Percentiles rank a stretch among this genome's conserved stretches.
These are phyloP conservation scores for Colistium nudipinnis DNA, from an alignment of 2,113 vertebrate genomes.

Conservation along the genomic window DNA sequence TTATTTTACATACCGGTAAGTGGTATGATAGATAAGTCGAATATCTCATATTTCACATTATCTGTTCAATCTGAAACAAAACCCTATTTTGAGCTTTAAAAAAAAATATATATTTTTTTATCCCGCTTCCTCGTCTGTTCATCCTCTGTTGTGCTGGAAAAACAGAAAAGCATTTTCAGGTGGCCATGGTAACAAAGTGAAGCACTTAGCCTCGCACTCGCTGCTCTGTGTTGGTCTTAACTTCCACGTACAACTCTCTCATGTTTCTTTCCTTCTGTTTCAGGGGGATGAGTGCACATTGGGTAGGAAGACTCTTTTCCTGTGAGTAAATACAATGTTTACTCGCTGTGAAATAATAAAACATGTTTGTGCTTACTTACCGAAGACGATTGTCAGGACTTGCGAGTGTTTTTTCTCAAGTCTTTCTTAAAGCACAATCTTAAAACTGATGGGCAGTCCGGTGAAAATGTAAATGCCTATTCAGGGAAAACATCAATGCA, in stretches of 20 bases:
- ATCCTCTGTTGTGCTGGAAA: slow-evolving; percentile 73
- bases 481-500: slow-evolving; percentile 57
- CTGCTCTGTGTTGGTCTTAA: slow-evolving; percentile 79
- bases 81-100: slow-evolving; percentile 11
- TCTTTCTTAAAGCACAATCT: slow-evolving; percentile 55
- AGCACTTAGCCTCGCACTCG: slow-evolving; percentile 84
- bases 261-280: slow-evolving; percentile 34
- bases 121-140: slow-evolving; percentile 19
- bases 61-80: neutral
- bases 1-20: too few relatives aligned
- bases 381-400: neutral
- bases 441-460: slow-evolving; percentile 57
- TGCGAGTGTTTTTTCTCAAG: too few relatives aligned
- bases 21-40: too few relatives aligned
- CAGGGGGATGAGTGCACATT: slow-evolving; percentile 13
- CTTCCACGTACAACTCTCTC: slow-evolving; percentile 38
- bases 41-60: slow-evolving; percentile 23
- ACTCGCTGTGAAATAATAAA: slow-evolving; percentile 1
- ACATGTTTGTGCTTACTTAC: slow-evolving; percentile 2
- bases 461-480: slow-evolving; percentile 54
- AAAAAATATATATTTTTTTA: slow-evolving; percentile 5
- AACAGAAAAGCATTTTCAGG: slow-evolving; percentile 85
- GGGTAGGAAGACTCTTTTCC: neutral
- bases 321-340: neutral
- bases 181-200: slow-evolving; percentile 92